Evolutionary conservation across 1,140 invertebrate species (phyloP), one percentile per base, ranked within the genome.

Genomic region (Maniola jurtina): DNA sequence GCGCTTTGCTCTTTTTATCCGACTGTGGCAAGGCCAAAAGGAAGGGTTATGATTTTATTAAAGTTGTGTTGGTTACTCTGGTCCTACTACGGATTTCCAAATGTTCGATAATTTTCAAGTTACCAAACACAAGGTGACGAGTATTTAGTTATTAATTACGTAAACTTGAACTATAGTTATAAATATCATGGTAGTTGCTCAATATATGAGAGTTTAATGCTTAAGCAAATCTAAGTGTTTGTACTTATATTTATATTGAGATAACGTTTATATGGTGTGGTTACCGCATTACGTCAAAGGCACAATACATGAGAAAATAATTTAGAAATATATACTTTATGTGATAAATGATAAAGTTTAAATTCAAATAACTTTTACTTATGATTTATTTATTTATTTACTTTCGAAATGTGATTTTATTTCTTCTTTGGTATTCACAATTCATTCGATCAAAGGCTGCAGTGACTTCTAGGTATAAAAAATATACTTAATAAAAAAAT

Each of bases 121-220:
- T n/a, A n/a, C n/a, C n/a, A n/a, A n/a, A n/a, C n/a, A n/a, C n/a
- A n/a, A n/a, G n/a, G 25, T 25, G 25, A 25, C 25, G 25, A 25
- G 25, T 25, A 25, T 25, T 25, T 25, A 11, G 13, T 11, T 45
- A 13, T 5, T 6, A 11, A n/a, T 11, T 45, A 45, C 42, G 9
- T 45, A n/a, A 45, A 45, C 38, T 38, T 38, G 38, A 38, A 38
- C 38, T 38, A 38, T 11, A 45, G 13, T n/a, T 45, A 45, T 45
- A 45, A 45, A 45, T 45, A 45, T 45, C 9, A 11, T 13, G 5
- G 1, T 11, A 5, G 13, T 45, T 45, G 42, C 13, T 45, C 13
- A 52, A 52, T 52, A 25, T 52, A 52, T 52, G 48, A 52, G 48
- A 52, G 7, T 11, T 52, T 52, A 52, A 52, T 52, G 10, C 14